These are phyloP conservation scores for Balaeniceps rex DNA, from an alignment of 2,113 vertebrate genomes.

Conservation along the genomic window DNA sequence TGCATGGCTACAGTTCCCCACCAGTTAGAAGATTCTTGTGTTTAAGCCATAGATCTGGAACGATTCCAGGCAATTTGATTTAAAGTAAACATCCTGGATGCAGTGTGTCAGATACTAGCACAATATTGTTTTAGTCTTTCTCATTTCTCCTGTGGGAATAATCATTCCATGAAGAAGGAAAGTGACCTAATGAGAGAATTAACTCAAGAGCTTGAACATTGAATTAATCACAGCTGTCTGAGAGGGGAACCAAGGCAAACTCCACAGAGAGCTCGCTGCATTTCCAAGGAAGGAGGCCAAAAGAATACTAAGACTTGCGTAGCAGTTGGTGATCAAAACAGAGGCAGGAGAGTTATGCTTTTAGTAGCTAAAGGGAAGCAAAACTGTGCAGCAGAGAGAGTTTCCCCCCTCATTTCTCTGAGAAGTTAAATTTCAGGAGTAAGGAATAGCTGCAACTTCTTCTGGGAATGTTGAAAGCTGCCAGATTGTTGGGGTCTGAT, in stretches of 20 bases:
- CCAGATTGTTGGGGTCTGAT: neutral
- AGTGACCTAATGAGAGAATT: conserved; percentile 66
- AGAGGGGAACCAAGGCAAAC: conserved; percentile 39
- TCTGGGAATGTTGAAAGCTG: neutral
- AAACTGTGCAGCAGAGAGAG: neutral
- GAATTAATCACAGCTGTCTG: conserved; percentile 66
- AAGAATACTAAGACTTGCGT: neutral
- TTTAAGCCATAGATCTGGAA: conserved; percentile 36
- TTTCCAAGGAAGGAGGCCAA: conserved; percentile 41
- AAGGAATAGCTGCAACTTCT: neutral
- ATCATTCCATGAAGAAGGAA: conserved; percentile 59
- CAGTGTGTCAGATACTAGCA: conserved; percentile 32
- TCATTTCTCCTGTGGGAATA: conserved; percentile 50
- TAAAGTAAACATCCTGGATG: conserved; percentile 62
- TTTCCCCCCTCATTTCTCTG: neutral
- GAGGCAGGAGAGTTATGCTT: neutral
- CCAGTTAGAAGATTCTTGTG: neutral
- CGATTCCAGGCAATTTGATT: conserved; percentile 35
- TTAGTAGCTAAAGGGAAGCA: neutral
- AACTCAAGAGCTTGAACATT: conserved; percentile 45
- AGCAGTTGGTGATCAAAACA: conserved; percentile 10
- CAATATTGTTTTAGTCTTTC: conserved; percentile 41
- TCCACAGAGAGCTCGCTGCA: conserved; percentile 36
- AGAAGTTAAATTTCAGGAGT: neutral
- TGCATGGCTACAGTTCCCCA: neutral